phyloP scores from a whole-genome alignment of 2,113 vertebrate species.

The Philantomba maxwellii region DNA sequence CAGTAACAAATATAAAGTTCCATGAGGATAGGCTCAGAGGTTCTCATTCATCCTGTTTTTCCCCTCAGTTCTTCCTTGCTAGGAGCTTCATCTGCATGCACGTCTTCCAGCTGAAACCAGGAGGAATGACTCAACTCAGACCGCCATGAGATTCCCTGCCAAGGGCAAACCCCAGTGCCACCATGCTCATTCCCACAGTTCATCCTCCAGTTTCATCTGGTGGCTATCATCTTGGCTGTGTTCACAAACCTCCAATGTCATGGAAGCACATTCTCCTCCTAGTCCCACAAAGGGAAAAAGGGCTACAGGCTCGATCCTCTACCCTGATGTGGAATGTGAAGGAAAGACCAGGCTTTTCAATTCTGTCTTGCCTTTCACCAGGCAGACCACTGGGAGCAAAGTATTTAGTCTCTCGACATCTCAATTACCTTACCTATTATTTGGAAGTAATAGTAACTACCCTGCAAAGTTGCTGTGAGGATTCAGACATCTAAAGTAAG shows the following conservation, averaged over 20 bases:
- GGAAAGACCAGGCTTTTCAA: background rate
- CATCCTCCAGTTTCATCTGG: rapidly evolving
- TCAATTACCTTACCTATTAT: background rate
- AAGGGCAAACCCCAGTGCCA: background rate
- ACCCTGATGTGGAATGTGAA: background rate
- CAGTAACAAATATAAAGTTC: background rate
- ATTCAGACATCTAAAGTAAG: background rate
- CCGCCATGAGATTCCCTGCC: background rate
- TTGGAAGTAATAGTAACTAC: background rate
- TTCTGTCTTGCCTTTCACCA: background rate
- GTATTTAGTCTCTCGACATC: background rate
- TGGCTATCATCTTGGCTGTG: background rate
- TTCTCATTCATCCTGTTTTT: background rate
- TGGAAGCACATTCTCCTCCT: too few species aligned
- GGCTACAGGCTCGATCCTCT: background rate
- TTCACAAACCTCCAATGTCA: background rate
- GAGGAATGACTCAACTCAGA: background rate
- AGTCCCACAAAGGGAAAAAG: background rate
- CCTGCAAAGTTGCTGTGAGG: background rate
- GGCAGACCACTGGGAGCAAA: background rate
- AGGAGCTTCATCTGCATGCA: background rate
- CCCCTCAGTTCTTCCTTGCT: background rate
- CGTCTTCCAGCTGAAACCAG: background rate
- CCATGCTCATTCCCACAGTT: background rate
- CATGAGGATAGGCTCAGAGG: background rate